Percentiles rank a stretch among this genome's conserved stretches.
Evolutionary conservation across 2,113 vertebrate genomes (phyloP).

Genomic region (Pholis gunnellus): DNA sequence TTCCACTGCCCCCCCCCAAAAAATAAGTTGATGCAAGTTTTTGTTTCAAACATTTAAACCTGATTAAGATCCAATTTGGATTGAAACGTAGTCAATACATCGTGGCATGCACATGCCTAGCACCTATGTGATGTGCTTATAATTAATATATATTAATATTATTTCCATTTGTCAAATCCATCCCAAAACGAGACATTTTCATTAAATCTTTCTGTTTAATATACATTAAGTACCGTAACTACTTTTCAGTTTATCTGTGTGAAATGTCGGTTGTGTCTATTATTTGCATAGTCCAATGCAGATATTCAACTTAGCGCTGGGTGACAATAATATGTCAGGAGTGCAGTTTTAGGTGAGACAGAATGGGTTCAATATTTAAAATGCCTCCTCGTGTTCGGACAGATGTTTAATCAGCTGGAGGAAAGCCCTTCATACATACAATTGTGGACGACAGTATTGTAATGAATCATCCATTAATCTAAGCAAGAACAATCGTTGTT

Average conservation of each 20-base stretch:
- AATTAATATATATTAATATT: too few species aligned
- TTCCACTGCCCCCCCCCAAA: not conserved
- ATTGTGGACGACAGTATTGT: not conserved
- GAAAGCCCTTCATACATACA: not conserved
- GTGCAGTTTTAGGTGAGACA: not conserved
- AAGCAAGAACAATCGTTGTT: not conserved
- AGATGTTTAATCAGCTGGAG: constrained; percentile 4
- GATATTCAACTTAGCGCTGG: not conserved
- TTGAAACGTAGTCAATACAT: not conserved
- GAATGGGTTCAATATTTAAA: not conserved
- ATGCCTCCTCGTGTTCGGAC: not conserved
- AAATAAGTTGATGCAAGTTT: not conserved
- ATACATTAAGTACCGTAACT: not conserved
- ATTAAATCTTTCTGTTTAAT: not conserved
- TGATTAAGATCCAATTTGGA: too few species aligned
- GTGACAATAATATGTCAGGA: not conserved
- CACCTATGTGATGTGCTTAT: not conserved
- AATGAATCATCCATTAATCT: not conserved
- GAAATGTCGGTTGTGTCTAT: not conserved
- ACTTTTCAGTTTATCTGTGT: not conserved
- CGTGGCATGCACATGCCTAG: not conserved
- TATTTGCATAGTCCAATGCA: constrained; percentile 2
- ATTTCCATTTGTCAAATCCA: not conserved
- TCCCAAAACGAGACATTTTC: not conserved
- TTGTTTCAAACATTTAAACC: too few species aligned